Conservation (phyloP, 2,113 vertebrate species). For the Pomatostomus ruficeps region DNA sequence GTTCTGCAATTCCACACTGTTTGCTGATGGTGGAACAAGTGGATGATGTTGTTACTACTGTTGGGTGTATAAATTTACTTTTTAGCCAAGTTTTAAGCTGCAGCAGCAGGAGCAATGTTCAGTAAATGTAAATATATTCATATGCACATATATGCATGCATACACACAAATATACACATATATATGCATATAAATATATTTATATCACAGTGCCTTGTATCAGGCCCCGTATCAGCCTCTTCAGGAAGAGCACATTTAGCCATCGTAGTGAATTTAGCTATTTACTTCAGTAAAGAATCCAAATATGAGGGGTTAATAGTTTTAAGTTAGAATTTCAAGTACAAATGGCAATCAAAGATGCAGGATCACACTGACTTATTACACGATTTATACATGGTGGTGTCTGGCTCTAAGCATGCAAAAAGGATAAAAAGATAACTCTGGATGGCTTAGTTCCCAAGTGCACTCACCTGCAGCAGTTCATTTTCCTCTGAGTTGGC, state of each 20-base stretch:
- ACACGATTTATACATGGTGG: accelerated
- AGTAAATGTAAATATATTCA: background rate
- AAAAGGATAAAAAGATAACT: background rate
- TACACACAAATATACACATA: background rate
- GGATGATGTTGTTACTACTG: too few species aligned
- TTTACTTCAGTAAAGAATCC: background rate
- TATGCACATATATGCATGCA: background rate
- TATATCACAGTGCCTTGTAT: background rate
- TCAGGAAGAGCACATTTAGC: background rate
- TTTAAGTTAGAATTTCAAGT: background rate
- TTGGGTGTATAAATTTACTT: background rate
- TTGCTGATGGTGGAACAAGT: background rate
- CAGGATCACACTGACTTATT: background rate
- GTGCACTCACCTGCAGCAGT: background rate
- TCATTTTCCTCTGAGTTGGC: background rate
- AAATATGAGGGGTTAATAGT: background rate
- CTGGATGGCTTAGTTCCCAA: background rate
- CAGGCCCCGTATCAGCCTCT: background rate
- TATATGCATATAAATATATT: background rate
- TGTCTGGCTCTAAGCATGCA: background rate
- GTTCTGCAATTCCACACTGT: background rate
- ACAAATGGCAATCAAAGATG: background rate
- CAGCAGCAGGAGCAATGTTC: background rate
- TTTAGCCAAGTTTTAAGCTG: background rate
- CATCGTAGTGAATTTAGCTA: background rate